Percentiles rank a stretch among this genome's conserved stretches.
These are phyloP conservation scores for Meiosimyza platycephala DNA, from an alignment of 2,888 invertebrate genomes.

Conservation along the genomic window DNA sequence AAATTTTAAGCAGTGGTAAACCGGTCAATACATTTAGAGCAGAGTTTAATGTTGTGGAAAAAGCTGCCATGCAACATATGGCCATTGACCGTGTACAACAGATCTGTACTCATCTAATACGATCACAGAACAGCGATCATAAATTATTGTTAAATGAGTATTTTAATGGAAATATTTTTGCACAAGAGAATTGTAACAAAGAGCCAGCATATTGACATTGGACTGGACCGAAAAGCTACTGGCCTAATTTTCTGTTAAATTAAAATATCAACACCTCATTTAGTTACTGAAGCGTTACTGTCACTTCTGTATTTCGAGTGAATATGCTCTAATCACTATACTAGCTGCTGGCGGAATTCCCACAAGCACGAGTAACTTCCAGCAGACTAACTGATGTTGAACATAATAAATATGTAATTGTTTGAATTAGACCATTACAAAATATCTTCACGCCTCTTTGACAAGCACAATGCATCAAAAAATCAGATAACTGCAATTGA, in stretches of 20 bases:
- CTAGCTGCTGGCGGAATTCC: neutral
- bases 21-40: too few species aligned
- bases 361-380: neutral
- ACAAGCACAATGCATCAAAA: constrained; percentile 22
- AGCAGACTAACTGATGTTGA: too few species aligned
- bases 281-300: constrained; percentile 44
- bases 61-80: too few species aligned
- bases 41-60: too few species aligned
- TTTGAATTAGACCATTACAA: constrained; percentile 9
- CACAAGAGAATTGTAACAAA: too few species aligned
- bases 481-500: neutral
- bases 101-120: too few species aligned
- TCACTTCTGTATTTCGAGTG: neutral
- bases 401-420: neutral
- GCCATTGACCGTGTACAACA: too few species aligned
- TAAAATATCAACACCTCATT: constrained; percentile 26
- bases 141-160: too few species aligned
- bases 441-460: constrained; percentile 27
- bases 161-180: too few species aligned
- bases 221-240: constrained; percentile 37
- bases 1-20: too few species aligned
- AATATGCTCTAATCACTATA: neutral
- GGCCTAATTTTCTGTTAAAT: constrained; percentile 51
- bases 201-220: neutral
- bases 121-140: too few species aligned